These are phyloP conservation scores for Vireo altiloquus DNA, from an alignment of 2,113 vertebrate species.

Conservation along the genomic window DNA sequence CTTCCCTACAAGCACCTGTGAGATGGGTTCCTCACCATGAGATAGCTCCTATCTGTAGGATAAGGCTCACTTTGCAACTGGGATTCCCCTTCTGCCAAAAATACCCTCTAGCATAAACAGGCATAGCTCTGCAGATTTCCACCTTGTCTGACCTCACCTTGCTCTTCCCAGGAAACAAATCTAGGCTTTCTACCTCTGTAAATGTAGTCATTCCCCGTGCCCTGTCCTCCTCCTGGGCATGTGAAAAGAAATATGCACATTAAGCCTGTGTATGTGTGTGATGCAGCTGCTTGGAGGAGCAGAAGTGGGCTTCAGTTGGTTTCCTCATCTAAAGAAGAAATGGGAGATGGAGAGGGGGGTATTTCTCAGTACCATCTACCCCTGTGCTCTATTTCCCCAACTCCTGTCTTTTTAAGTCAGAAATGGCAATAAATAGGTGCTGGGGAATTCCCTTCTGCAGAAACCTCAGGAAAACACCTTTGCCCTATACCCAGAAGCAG, in stretches of 20 bases:
- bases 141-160: not conserved
- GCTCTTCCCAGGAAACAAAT: not conserved
- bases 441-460: not conserved
- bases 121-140: not conserved
- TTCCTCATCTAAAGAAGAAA: not conserved
- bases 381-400: not conserved
- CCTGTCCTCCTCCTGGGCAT: not conserved
- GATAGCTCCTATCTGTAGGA: not conserved
- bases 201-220: fast-evolving
- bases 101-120: not conserved
- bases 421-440: not conserved
- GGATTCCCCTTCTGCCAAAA: not conserved
- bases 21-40: fast-evolving
- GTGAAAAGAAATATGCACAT: fast-evolving
- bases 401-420: not conserved
- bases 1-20: not conserved
- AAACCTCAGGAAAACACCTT: not conserved
- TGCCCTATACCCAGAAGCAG: not conserved
- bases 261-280: too few species aligned
- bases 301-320: not conserved
- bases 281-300: not conserved
- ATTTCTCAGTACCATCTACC: not conserved
- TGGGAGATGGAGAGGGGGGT: not conserved
- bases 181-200: not conserved
- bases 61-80: not conserved